Evolutionary conservation across 1,140 invertebrate species (phyloP).

Genomic region (Pectinophora gossypiella): DNA sequence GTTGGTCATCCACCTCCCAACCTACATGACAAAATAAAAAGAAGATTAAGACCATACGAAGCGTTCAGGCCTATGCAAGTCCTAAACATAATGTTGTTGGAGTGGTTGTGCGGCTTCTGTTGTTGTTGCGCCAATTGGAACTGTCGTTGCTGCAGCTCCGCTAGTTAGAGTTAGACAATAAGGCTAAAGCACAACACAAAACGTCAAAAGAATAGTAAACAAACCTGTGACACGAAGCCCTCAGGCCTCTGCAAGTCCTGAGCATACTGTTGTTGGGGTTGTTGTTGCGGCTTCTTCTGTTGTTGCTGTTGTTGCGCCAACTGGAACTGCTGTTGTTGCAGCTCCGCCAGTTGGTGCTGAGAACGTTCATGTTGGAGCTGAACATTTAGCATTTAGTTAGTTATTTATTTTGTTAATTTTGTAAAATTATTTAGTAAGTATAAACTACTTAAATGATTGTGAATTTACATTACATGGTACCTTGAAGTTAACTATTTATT

Average conservation of each 20-base stretch:
- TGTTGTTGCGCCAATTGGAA: constrained; percentile 59
- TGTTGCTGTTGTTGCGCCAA: constrained; percentile 54
- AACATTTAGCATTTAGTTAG: too few relatives aligned
- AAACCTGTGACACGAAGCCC: constrained; percentile 44
- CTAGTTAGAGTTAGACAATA: constrained; percentile 49
- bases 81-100: constrained; percentile 40
- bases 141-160: constrained; percentile 58
- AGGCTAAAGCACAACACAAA: too few relatives aligned
- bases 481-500: too few relatives aligned
- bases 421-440: too few relatives aligned
- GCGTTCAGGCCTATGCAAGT: constrained; percentile 46
- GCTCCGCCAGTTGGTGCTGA: constrained; percentile 49
- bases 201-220: constrained; percentile 4
- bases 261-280: constrained; percentile 36
- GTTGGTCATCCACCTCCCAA: too few relatives aligned
- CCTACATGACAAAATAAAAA: too few relatives aligned
- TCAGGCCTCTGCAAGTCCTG: constrained; percentile 50
- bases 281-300: constrained; percentile 33
- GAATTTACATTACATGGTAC: too few relatives aligned
- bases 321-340: constrained; percentile 59
- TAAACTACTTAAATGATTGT: too few relatives aligned
- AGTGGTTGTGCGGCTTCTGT: constrained; percentile 32
- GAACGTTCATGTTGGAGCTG: background rate
- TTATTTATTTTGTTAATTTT: too few relatives aligned
- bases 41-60: too few relatives aligned